Conservation (phyloP, 1,140 invertebrate genomes). For the Diuraphis noxia region DNA sequence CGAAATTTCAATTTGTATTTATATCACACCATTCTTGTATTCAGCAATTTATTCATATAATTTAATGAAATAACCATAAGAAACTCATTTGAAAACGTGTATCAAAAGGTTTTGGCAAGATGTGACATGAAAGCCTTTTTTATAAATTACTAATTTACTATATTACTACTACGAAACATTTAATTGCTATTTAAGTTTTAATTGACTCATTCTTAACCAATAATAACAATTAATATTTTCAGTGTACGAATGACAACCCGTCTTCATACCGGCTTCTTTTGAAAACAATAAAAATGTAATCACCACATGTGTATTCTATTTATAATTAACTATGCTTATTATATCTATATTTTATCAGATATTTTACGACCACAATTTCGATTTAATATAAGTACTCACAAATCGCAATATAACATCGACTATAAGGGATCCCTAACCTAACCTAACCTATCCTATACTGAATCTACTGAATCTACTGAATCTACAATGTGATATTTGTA, state of each 20-base stretch:
- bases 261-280: neutral
- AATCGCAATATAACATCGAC: no score
- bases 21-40: neutral
- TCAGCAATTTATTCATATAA: neutral
- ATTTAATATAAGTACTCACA: neutral
- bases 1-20: neutral
- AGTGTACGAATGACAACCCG: neutral
- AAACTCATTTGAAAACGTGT: neutral
- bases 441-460: no score
- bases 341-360: neutral
- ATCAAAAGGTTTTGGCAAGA: neutral
- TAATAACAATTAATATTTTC: neutral
- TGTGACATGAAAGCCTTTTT: neutral
- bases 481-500: no score
- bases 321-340: neutral
- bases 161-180: neutral
- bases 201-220: neutral
- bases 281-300: neutral
- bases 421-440: no score
- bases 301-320: neutral
- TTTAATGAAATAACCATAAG: neutral
- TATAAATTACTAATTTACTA: no score
- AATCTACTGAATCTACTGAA: no score
- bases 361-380: neutral
- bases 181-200: neutral